phyloP scores from a whole-genome alignment of 2,888 invertebrate genomes.

The Tinea semifulvella region DNA sequence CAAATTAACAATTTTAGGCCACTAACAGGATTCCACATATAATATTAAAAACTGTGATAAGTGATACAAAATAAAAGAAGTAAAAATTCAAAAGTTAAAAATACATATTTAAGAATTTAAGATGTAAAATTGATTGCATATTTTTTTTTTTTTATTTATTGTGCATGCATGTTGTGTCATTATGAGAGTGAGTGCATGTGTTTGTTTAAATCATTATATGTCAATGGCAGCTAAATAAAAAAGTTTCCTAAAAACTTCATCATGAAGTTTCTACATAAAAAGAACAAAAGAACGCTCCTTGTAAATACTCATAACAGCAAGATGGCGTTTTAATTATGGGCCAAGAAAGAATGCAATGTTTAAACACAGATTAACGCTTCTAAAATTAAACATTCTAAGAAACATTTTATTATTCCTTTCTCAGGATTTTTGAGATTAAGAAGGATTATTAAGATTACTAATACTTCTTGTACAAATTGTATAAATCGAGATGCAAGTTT shows the following conservation, averaged over 20 bases:
- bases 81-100: too few relatives aligned
- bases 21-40: too few relatives aligned
- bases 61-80: too few relatives aligned
- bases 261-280: not conserved
- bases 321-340: not conserved
- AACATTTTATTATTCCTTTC: conserved; percentile 12
- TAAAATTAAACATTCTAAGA: conserved; percentile 10
- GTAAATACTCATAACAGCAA: not conserved
- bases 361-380: conserved; percentile 9
- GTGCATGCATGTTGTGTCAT: too few relatives aligned
- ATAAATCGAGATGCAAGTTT: not conserved
- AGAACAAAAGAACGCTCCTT: not conserved
- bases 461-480: not conserved
- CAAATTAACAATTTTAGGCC: too few relatives aligned
- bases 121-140: too few relatives aligned
- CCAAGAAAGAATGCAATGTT: conserved; percentile 5
- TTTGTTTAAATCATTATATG: not conserved
- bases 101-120: too few relatives aligned
- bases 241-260: not conserved
- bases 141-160: too few relatives aligned
- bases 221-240: not conserved
- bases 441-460: conserved; percentile 3
- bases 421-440: conserved; percentile 3
- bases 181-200: not conserved
- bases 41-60: too few relatives aligned